phyloP scores from a whole-genome alignment of 1,140 invertebrate genomes.

The Limonius californicus region DNA sequence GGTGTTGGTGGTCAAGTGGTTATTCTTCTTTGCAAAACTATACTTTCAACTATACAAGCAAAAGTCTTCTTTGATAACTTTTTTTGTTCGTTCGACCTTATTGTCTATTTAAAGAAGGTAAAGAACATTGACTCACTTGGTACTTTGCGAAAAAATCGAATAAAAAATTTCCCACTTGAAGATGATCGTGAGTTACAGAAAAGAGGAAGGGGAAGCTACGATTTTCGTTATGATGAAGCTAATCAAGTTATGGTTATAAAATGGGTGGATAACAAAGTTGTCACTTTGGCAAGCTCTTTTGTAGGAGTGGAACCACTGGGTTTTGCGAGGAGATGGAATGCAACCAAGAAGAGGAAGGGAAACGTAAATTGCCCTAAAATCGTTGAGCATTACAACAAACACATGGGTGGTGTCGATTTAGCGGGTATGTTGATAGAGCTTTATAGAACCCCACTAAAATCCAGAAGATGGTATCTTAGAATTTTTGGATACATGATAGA shows the following conservation, averaged over 20 bases:
- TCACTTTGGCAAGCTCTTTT: conserved; percentile 38
- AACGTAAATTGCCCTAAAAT: conserved; percentile 38
- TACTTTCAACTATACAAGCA: not conserved
- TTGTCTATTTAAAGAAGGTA: not conserved
- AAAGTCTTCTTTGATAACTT: conserved; percentile 20
- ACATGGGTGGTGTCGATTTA: conserved; percentile 42
- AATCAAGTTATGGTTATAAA: conserved; percentile 4
- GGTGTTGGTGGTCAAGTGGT: not conserved
- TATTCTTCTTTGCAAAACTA: not conserved
- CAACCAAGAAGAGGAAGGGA: too few species aligned
- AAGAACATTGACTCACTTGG: not conserved
- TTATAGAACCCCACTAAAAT: conserved; percentile 16
- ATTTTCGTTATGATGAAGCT: not conserved
- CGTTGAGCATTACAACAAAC: conserved; percentile 39
- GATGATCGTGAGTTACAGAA: conserved; percentile 5
- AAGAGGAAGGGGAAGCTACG: conserved; percentile 3
- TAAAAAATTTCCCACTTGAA: conserved; percentile 11
- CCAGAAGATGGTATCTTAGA: conserved; percentile 26
- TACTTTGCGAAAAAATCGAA: not conserved
- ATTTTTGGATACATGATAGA: conserved; percentile 37
- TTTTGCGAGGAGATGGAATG: conserved; percentile 22
- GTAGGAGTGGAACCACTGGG: conserved; percentile 9
- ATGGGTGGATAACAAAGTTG: conserved; percentile 41
- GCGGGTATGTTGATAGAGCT: conserved; percentile 25
- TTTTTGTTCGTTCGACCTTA: not conserved